Conservation (phyloP, 2,888 invertebrate species). For the Acanthosepion lycidas region DNA sequence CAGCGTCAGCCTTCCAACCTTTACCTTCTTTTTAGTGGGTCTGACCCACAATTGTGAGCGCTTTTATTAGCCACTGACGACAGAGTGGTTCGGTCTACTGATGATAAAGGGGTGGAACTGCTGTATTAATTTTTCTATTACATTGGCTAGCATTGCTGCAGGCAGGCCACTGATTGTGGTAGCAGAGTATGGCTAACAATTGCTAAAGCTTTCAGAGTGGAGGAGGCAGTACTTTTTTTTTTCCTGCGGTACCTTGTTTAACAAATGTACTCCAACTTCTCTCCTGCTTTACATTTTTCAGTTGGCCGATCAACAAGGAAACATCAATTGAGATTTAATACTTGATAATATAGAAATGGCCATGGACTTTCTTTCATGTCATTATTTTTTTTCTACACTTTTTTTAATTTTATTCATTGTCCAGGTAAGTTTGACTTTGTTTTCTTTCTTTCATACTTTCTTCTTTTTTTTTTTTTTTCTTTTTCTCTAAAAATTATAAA, state of each 20-base stretch:
- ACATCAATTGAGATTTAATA: constrained; percentile 33
- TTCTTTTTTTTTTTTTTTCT: too few species aligned
- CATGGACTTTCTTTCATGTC: not conserved
- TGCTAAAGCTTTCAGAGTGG: not conserved
- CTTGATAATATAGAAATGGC: constrained; percentile 16
- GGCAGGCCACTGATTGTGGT: constrained; percentile 13
- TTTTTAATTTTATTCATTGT: not conserved
- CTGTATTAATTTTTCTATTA: not conserved
- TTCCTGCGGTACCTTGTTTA: not conserved
- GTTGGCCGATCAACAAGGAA: not conserved
- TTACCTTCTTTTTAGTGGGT: not conserved
- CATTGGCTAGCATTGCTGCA: constrained; percentile 20
- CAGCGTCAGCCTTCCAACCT: not conserved
- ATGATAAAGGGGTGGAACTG: not conserved
- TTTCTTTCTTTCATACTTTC: not conserved
- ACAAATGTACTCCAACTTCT: constrained; percentile 8
- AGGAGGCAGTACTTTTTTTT: not conserved
- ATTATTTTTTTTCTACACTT: not conserved
- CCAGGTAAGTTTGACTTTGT: not conserved
- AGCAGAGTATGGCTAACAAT: constrained; percentile 18
- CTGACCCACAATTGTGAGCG: not conserved
- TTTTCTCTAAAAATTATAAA: too few species aligned
- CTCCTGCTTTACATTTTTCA: not conserved
- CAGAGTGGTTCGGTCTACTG: not conserved
- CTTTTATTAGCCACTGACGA: not conserved